phyloP scores from a whole-genome alignment of 2,888 invertebrate species.

The Pemphredon lugubris region DNA sequence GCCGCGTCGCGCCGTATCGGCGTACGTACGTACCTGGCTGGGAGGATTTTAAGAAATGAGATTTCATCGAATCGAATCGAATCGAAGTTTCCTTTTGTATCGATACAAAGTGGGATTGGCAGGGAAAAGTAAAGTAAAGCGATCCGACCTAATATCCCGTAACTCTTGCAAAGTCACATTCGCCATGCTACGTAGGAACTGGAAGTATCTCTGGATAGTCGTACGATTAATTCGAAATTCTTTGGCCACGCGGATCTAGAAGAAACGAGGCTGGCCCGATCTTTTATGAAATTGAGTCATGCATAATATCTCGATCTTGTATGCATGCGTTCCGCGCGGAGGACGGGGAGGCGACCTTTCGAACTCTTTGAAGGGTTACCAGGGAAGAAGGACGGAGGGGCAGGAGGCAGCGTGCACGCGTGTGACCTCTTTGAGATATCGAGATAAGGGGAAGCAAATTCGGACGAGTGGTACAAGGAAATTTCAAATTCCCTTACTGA shows the following conservation, averaged over 20 bases:
- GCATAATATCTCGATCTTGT: not conserved
- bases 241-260: slow-evolving; percentile 15
- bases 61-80: slow-evolving; percentile 1
- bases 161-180: not conserved
- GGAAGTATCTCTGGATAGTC: not conserved
- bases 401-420: slow-evolving; percentile 4
- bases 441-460: slow-evolving; percentile 18
- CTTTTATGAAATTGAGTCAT: slow-evolving; percentile 35
- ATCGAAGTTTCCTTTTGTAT: not conserved
- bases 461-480: not conserved
- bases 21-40: too few species aligned
- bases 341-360: slow-evolving; percentile 23
- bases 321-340: not conserved
- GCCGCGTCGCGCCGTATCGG: not conserved
- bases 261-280: slow-evolving; percentile 26
- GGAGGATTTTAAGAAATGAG: not conserved
- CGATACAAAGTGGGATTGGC: too few species aligned
- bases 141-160: not conserved
- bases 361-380: slow-evolving; percentile 37
- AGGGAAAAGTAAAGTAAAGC: not conserved
- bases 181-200: not conserved
- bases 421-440: slow-evolving; percentile 23
- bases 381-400: slow-evolving; percentile 24
- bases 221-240: slow-evolving; percentile 5
- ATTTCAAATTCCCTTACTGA: not conserved